Evolutionary conservation across 2,113 vertebrate genomes (phyloP).

Genomic region (Cervus canadensis): DNA sequence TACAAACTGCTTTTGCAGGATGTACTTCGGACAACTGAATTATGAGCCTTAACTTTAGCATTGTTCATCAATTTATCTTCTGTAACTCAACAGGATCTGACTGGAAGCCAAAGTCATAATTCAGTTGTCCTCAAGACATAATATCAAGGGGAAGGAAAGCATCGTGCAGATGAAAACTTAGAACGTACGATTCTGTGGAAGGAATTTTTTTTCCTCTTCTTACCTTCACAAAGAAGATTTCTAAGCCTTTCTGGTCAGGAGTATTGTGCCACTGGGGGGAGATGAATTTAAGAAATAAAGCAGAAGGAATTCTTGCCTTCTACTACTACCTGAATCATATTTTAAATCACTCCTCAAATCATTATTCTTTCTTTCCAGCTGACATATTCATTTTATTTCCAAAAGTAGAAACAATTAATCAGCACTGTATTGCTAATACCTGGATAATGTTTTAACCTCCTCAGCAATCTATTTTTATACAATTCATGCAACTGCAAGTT

Average conservation of each 20-base stretch:
- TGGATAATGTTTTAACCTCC: not conserved
- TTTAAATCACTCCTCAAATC: slow-evolving; percentile 13
- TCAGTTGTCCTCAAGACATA: slow-evolving; percentile 56
- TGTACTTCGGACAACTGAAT: slow-evolving; percentile 53
- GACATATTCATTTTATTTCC: not conserved
- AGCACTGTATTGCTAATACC: not conserved
- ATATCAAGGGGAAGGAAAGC: not conserved
- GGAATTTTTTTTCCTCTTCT: not conserved
- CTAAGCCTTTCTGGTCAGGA: not conserved
- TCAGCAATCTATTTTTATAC: not conserved
- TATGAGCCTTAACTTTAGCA: slow-evolving; percentile 42
- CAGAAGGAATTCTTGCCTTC: not conserved
- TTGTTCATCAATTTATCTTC: slow-evolving; percentile 61
- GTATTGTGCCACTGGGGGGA: not conserved
- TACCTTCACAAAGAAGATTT: not conserved
- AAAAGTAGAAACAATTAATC: not conserved
- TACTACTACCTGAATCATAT: not conserved
- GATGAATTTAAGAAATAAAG: not conserved
- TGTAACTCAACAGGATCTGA: slow-evolving; percentile 52
- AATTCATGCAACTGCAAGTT: not conserved
- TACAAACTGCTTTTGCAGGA: slow-evolving; percentile 52
- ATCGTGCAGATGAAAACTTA: not conserved
- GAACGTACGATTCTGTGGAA: not conserved
- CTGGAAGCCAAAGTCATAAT: slow-evolving; percentile 46
- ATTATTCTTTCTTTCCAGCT: not conserved